Conservation (phyloP, 2,888 invertebrate species). For the Subacronicta megacephala region DNA sequence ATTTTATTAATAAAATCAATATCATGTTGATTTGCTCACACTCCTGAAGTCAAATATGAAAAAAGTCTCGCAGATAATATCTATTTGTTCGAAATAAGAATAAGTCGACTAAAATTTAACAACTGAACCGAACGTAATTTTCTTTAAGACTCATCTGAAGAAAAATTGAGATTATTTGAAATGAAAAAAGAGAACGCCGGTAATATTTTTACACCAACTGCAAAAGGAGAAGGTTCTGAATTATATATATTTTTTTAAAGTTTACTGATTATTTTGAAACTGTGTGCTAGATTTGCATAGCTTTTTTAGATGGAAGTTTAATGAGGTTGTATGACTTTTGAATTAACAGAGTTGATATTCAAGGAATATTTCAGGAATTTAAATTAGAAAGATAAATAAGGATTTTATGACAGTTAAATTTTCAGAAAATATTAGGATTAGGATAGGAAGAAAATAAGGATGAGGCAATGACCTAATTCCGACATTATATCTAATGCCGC, state of each 20-base stretch:
- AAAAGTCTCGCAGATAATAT: conserved; percentile 38
- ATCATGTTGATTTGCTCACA: conserved; percentile 36
- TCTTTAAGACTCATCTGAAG: conserved; percentile 68
- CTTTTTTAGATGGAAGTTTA: conserved; percentile 25
- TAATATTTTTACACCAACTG: conserved; percentile 68
- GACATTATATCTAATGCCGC: background rate
- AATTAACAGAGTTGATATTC: too few relatives aligned
- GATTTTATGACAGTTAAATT: too few relatives aligned
- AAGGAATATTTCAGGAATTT: too few relatives aligned
- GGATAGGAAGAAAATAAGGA: too few relatives aligned
- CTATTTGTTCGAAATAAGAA: conserved; percentile 60
- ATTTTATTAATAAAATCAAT: conserved; percentile 30
- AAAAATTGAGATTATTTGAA: conserved; percentile 70
- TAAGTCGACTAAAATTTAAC: conserved; percentile 64
- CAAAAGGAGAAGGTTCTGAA: conserved; percentile 36
- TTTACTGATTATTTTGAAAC: conserved; percentile 49
- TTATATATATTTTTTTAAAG: conserved; percentile 43
- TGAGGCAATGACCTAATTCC: too few relatives aligned
- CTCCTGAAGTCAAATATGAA: conserved; percentile 51
- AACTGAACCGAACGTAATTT: conserved; percentile 72
- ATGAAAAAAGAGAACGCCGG: conserved; percentile 71
- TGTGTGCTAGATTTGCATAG: conserved; percentile 32
- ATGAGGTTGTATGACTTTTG: conserved; percentile 4
- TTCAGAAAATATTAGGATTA: too few relatives aligned
- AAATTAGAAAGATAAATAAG: too few relatives aligned